These are phyloP conservation scores for Apodemus sylvaticus DNA, from an alignment of 2,113 vertebrate species.

Conservation along the genomic window DNA sequence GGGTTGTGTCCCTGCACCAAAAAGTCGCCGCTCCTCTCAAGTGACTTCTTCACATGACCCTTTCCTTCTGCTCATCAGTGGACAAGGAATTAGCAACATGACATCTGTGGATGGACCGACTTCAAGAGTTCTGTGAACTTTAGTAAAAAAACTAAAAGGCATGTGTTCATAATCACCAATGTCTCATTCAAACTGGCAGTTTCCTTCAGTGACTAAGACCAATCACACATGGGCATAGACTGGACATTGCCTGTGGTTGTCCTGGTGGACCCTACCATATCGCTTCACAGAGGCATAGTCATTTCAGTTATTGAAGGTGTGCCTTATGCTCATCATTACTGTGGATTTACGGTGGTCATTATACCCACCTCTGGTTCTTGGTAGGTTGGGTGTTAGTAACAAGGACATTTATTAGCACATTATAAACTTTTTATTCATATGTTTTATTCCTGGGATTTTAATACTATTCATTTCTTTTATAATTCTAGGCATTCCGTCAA, in stretches of 20 bases:
- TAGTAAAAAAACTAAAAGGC: neutral
- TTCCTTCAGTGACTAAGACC: neutral
- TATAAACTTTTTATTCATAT: neutral
- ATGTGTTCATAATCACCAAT: neutral
- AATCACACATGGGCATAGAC: neutral
- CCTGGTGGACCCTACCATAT: accelerated
- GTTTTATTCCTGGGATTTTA: neutral
- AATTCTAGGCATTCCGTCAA: neutral
- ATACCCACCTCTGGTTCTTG: neutral
- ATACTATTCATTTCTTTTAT: neutral
- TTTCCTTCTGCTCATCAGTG: neutral
- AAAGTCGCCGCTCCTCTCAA: neutral
- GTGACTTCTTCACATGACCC: neutral
- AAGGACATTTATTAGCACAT: neutral
- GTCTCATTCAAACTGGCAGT: neutral
- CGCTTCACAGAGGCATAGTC: neutral
- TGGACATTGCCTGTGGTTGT: neutral
- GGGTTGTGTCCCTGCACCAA: neutral
- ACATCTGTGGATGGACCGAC: neutral
- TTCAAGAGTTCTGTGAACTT: neutral
- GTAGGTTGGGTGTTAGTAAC: neutral
- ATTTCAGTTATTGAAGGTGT: neutral
- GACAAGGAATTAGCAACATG: neutral
- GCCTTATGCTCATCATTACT: too few relatives aligned
- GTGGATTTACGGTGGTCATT: neutral